Evolutionary conservation across 2,113 vertebrate genomes (phyloP).

Genomic region (Addax nasomaculatus): DNA sequence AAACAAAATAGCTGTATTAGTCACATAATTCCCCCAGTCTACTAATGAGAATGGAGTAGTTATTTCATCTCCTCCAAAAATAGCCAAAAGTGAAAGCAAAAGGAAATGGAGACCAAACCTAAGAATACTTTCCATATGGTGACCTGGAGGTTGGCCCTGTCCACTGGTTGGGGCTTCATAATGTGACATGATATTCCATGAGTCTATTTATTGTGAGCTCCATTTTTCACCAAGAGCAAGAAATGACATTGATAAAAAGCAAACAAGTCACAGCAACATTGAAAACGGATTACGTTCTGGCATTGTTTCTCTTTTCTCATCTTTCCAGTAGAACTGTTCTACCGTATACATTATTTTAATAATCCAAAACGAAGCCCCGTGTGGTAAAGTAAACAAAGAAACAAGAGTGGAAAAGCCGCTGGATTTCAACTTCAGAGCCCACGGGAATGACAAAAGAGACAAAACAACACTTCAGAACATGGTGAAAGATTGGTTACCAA

Average conservation of each 20-base stretch:
- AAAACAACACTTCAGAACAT: background rate
- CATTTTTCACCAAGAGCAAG: constrained; percentile 31
- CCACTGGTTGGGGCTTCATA: background rate
- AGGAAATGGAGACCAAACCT: background rate
- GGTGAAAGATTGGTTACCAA: background rate
- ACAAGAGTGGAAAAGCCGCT: background rate
- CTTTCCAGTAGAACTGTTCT: background rate
- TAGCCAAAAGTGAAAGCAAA: background rate
- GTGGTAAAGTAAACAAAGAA: background rate
- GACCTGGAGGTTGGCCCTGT: background rate
- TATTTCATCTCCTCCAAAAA: background rate
- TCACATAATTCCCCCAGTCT: background rate
- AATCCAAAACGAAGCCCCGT: background rate
- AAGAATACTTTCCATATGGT: background rate
- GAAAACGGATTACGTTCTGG: background rate
- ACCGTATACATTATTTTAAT: background rate
- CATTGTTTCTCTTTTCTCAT: constrained; percentile 29
- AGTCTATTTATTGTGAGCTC: background rate
- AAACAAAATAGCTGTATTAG: background rate
- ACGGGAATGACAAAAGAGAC: background rate
- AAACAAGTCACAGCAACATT: constrained; percentile 16
- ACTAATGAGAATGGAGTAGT: background rate
- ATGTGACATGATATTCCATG: background rate
- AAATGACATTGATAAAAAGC: constrained; percentile 26
- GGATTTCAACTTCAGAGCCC: background rate